Conservation (phyloP, 1,140 invertebrate species). For the Orchestia grillus region DNA sequence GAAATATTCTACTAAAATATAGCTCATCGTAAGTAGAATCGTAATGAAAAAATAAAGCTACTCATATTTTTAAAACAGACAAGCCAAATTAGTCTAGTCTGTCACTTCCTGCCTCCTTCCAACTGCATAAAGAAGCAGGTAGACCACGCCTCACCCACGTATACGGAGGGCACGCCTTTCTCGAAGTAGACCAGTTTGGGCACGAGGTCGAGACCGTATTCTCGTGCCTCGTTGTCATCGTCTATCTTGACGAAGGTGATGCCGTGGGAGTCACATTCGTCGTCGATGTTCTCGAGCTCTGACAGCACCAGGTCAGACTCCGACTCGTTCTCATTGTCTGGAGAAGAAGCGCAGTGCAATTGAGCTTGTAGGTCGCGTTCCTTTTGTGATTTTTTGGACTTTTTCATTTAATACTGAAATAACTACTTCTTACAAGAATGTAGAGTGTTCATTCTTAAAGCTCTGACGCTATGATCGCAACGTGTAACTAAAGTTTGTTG, state of each 20-base stretch:
- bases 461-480: too few relatives aligned
- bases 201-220: conserved; percentile 87
- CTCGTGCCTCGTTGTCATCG: conserved; percentile 79
- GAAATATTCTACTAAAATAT: too few relatives aligned
- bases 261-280: conserved; percentile 89
- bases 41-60: too few relatives aligned
- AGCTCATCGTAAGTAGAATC: too few relatives aligned
- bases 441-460: too few relatives aligned
- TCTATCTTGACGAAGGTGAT: conserved; percentile 88
- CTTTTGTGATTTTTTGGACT: neutral
- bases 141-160: conserved; percentile 79
- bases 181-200: conserved; percentile 94
- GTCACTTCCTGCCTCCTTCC: too few relatives aligned
- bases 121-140: too few relatives aligned
- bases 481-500: too few relatives aligned
- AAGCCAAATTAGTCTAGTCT: too few relatives aligned
- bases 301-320: conserved; percentile 88
- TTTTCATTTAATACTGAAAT: too few relatives aligned
- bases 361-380: neutral
- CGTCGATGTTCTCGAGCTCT: conserved; percentile 94
- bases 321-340: conserved; percentile 91
- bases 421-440: too few relatives aligned
- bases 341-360: conserved; percentile 59
- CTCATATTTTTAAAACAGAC: too few relatives aligned
- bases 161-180: conserved; percentile 91